Evolutionary conservation across 2,797 vertebrate genomes (phyloP).

Genomic region (Siniperca obscura): DNA sequence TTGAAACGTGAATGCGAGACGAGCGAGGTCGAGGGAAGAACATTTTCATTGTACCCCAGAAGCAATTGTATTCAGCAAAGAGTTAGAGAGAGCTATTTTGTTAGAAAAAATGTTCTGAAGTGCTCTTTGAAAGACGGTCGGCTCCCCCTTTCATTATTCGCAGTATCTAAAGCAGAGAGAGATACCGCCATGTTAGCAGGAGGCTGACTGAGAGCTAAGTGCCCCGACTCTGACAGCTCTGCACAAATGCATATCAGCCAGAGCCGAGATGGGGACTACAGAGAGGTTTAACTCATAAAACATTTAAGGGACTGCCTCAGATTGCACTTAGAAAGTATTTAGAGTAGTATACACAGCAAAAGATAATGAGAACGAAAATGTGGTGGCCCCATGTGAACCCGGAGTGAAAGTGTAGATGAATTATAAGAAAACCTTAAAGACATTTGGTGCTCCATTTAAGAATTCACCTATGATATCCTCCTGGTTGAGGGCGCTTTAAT

Average conservation of each 20-base stretch:
- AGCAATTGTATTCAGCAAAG: constrained; percentile 65
- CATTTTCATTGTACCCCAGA: constrained; percentile 62
- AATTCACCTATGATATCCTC: constrained; percentile 13
- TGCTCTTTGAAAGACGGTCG: constrained; percentile 67
- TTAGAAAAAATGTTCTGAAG: constrained; percentile 68
- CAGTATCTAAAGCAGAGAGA: constrained; percentile 64
- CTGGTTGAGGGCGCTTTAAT: constrained; percentile 41
- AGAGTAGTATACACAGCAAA: constrained; percentile 54
- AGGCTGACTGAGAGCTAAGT: constrained; percentile 71
- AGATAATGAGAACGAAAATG: constrained; percentile 62
- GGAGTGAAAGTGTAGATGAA: constrained; percentile 24
- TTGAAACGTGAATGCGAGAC: constrained; percentile 43
- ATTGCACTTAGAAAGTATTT: constrained; percentile 71
- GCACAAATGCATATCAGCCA: constrained; percentile 72
- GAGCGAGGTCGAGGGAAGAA: constrained; percentile 57
- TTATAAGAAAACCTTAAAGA: constrained; percentile 53
- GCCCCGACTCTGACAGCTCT: constrained; percentile 71
- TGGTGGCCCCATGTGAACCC: constrained; percentile 50
- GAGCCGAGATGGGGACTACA: constrained; percentile 65
- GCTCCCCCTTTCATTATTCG: constrained; percentile 67
- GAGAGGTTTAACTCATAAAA: constrained; percentile 78
- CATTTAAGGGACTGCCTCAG: constrained; percentile 73
- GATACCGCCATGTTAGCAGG: constrained; percentile 65
- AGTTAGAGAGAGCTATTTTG: constrained; percentile 61
- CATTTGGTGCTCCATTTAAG: constrained; percentile 32